Percentiles rank a stretch among this genome's conserved stretches.
phyloP scores from a whole-genome alignment of 2,113 vertebrate species.

The Cyrtonyx montezumae region DNA sequence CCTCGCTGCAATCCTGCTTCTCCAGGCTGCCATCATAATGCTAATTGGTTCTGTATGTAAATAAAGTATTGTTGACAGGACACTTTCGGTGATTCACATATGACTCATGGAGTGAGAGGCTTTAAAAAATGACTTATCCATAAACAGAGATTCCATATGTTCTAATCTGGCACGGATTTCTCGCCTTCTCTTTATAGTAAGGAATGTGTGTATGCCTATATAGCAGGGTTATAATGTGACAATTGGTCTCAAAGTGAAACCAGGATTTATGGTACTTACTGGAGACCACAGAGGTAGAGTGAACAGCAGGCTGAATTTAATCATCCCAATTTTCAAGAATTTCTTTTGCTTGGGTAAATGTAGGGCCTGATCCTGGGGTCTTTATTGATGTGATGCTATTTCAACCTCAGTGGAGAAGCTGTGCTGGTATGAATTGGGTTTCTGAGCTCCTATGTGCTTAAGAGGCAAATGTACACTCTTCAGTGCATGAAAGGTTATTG shows the following conservation, averaged over 20 bases:
- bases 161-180: constrained; percentile 57
- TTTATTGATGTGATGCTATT: neutral
- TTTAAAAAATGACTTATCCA: constrained; percentile 67
- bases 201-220: constrained; percentile 52
- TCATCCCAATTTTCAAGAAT: constrained; percentile 48
- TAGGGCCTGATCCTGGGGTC: neutral
- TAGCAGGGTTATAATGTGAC: constrained; percentile 54
- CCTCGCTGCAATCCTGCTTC: constrained; percentile 17
- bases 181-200: constrained; percentile 61
- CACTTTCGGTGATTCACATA: constrained; percentile 47
- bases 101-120: constrained; percentile 18
- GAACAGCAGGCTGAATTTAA: constrained; percentile 42
- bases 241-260: constrained; percentile 45
- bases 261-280: constrained; percentile 56
- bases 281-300: constrained; percentile 39
- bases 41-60: constrained; percentile 69
- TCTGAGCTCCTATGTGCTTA: neutral
- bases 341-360: constrained; percentile 24
- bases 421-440: neutral
- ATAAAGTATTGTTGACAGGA: constrained; percentile 69
- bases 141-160: constrained; percentile 72
- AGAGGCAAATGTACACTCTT: rapidly evolving
- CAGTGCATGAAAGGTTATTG: neutral
- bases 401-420: rapidly evolving
- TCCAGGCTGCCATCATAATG: constrained; percentile 42